Conservation (phyloP, 1,140 invertebrate species). For the Teleopsis dalmanni region DNA sequence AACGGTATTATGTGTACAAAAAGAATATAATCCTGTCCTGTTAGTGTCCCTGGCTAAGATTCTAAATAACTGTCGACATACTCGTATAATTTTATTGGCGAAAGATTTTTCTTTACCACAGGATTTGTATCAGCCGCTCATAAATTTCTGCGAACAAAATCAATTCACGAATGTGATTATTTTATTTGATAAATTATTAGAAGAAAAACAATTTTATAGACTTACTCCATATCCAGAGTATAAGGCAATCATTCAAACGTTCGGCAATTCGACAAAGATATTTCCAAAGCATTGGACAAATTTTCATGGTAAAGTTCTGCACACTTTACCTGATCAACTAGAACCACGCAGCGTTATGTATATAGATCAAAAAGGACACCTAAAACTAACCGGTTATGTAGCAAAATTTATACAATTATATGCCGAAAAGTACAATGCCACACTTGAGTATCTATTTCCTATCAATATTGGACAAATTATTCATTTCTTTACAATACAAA, state of each 20-base stretch:
- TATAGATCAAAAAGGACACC: neutral
- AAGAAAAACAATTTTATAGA: neutral
- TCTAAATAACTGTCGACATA: too few relatives aligned
- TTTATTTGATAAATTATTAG: neutral
- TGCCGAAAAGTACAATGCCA: neutral
- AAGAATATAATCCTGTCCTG: too few relatives aligned
- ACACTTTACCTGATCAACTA: neutral
- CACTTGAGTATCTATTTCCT: neutral
- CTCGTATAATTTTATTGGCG: too few relatives aligned
- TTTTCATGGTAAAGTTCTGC: neutral
- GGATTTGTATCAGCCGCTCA: neutral
- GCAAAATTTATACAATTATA: neutral
- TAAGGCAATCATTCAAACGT: neutral
- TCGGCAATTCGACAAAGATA: neutral
- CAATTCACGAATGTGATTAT: neutral
- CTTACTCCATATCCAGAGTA: neutral
- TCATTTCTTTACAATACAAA: neutral
- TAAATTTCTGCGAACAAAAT: neutral
- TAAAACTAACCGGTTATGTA: neutral
- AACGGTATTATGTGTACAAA: too few relatives aligned
- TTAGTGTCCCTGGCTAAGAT: too few relatives aligned
- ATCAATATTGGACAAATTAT: neutral
- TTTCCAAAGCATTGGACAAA: neutral
- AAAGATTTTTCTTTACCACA: too few relatives aligned
- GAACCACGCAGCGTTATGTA: neutral